Evolutionary conservation across 2,113 vertebrate species (phyloP).

Genomic region (Sardina pilchardus): DNA sequence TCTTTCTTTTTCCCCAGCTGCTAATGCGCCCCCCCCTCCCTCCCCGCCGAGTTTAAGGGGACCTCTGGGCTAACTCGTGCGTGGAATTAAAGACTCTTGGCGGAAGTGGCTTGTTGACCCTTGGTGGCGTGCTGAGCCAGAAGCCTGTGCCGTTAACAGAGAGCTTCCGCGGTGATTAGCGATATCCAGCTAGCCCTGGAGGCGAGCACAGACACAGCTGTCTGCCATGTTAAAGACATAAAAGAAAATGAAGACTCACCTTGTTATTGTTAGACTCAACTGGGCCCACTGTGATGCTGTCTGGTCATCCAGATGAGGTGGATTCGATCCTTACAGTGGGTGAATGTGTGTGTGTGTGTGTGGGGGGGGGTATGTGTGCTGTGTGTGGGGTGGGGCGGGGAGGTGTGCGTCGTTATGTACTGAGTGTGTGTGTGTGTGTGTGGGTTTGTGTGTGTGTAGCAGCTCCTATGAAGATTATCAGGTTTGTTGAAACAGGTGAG

Average conservation of each 20-base stretch:
- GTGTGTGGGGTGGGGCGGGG: too few species aligned
- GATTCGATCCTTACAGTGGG: not conserved
- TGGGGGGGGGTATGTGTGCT: too few species aligned
- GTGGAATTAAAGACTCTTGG: conserved; percentile 25
- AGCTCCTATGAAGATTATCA: not conserved
- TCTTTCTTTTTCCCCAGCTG: conserved; percentile 44
- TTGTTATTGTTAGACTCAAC: not conserved
- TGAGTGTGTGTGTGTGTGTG: too few species aligned
- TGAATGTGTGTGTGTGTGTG: not conserved
- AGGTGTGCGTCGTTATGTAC: too few species aligned
- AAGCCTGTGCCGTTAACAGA: conserved; percentile 13
- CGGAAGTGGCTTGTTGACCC: conserved; percentile 7
- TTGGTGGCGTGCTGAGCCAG: conserved; percentile 12
- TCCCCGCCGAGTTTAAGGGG: not conserved
- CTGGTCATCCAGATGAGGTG: not conserved
- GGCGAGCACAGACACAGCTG: conserved; percentile 26
- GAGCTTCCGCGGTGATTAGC: conserved; percentile 35
- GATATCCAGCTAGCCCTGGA: conserved; percentile 24
- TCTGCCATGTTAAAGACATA: conserved; percentile 10
- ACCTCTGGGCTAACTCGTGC: conserved; percentile 31
- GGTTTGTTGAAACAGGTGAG: not conserved
- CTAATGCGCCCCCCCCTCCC: conserved; percentile 40
- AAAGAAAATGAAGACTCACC: not conserved
- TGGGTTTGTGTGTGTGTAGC: not conserved
- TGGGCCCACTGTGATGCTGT: not conserved